Percentiles rank a stretch among this genome's conserved stretches.
Evolutionary conservation across 2,797 vertebrate genomes (phyloP).

Genomic region (Leptodactylus fallax): DNA sequence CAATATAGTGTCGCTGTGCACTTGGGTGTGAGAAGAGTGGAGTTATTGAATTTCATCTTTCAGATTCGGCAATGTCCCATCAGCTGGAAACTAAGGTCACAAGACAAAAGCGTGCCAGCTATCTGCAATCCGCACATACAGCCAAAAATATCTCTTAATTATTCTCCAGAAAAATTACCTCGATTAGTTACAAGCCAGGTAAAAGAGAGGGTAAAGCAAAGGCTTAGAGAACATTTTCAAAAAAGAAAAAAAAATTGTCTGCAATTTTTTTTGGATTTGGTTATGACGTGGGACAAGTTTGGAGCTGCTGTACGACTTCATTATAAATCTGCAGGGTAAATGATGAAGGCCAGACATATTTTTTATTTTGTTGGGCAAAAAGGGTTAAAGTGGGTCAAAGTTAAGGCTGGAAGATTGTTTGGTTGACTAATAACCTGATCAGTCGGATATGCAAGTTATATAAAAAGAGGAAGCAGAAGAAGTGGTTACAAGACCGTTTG

Average conservation of each 20-base stretch:
- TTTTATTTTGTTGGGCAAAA: too few species aligned
- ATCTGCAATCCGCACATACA: slow-evolving; percentile 12
- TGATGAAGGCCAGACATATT: too few species aligned
- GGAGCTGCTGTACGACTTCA: too few species aligned
- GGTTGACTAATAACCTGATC: too few species aligned
- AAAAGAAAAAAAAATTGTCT: neutral
- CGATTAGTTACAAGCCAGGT: neutral
- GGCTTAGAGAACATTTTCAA: neutral
- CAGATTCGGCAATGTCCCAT: slow-evolving; percentile 28
- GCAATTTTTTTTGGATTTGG: neutral
- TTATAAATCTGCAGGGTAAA: too few species aligned
- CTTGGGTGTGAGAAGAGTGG: slow-evolving; percentile 51
- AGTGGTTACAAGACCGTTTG: too few species aligned
- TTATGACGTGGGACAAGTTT: neutral
- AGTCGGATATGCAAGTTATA: too few species aligned
- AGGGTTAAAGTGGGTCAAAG: too few species aligned
- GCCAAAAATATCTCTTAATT: slow-evolving; percentile 27
- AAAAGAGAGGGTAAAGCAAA: too few species aligned
- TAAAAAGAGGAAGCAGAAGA: too few species aligned
- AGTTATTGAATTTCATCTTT: slow-evolving; percentile 49
- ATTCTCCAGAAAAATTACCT: neutral
- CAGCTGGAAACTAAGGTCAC: slow-evolving; percentile 47
- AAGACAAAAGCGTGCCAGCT: slow-evolving; percentile 12
- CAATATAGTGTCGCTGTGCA: slow-evolving; percentile 54
- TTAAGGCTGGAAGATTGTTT: too few species aligned